Conservation (phyloP, 2,113 vertebrate genomes). For the Propithecus coquereli region DNA sequence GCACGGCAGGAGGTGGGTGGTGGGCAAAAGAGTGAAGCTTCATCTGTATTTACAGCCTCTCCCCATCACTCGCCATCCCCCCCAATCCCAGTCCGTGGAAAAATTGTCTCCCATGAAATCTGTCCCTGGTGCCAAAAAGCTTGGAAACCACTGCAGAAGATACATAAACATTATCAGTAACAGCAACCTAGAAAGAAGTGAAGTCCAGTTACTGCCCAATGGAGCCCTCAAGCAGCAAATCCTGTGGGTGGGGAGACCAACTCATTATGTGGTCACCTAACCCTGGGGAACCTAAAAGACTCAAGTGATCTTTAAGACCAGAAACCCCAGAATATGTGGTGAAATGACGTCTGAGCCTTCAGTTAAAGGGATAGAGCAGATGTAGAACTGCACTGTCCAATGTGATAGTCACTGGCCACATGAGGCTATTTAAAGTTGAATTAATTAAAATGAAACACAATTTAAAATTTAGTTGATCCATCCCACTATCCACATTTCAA, state of each 20-base stretch:
- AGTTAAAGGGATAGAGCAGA: background rate
- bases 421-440: background rate
- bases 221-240: background rate
- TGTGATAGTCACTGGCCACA: background rate
- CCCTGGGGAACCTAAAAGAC: background rate
- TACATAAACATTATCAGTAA: background rate
- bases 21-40: no score
- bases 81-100: no score
- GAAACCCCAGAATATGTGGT: background rate
- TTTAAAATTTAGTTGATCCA: background rate
- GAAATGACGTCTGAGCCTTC: background rate
- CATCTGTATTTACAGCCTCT: no score
- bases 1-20: no score
- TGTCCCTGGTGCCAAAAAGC: no score
- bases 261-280: background rate
- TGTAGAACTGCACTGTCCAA: background rate
- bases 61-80: no score
- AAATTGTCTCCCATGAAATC: no score
- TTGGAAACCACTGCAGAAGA: background rate
- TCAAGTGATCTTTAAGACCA: background rate
- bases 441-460: background rate
- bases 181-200: background rate
- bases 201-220: background rate
- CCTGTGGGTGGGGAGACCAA: background rate
- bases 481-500: background rate